phyloP scores from a whole-genome alignment of 2,797 vertebrate genomes.

The Galaxias olidus region DNA sequence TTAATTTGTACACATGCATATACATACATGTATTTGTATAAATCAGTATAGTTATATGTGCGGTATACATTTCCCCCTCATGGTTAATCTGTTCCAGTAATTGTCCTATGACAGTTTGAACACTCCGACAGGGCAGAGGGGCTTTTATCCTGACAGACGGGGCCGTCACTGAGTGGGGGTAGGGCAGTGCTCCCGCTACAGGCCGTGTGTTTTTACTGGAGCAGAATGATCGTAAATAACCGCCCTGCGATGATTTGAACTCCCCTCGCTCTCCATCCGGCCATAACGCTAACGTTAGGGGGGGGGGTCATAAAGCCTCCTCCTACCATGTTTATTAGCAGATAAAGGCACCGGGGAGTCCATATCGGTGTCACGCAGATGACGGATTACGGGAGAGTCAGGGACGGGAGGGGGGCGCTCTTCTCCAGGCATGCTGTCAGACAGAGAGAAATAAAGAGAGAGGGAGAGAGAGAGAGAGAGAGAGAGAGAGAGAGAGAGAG shows the following conservation, averaged over 20 bases:
- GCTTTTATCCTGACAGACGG: not conserved
- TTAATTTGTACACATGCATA: too few species aligned
- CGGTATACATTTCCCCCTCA: not conserved
- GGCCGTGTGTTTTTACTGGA: constrained; percentile 19
- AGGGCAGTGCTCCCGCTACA: constrained; percentile 8
- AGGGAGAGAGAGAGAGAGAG: too few species aligned
- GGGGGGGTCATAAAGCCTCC: constrained; percentile 55
- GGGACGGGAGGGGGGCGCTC: constrained; percentile 45
- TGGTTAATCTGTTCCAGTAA: constrained; percentile 43
- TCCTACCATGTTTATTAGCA: constrained; percentile 64
- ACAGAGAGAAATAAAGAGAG: too few species aligned
- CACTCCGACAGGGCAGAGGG: constrained; percentile 29
- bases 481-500: too few species aligned
- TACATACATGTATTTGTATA: too few species aligned
- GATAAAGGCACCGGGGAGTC: constrained; percentile 28
- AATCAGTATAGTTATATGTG: too few species aligned
- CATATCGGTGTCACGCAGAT: constrained; percentile 68
- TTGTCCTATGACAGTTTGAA: constrained; percentile 27
- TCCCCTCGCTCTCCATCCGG: constrained; percentile 23
- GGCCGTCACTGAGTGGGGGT: constrained; percentile 18
- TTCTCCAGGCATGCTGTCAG: too few species aligned
- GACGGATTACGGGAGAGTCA: constrained; percentile 70
- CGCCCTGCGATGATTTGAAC: constrained; percentile 14
- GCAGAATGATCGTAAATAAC: constrained; percentile 39
- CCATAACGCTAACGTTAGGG: constrained; percentile 39